Base-by-base conservation (phyloP, 2,797 vertebrate genomes). In the Chaenodraco wilsoni region DNA sequence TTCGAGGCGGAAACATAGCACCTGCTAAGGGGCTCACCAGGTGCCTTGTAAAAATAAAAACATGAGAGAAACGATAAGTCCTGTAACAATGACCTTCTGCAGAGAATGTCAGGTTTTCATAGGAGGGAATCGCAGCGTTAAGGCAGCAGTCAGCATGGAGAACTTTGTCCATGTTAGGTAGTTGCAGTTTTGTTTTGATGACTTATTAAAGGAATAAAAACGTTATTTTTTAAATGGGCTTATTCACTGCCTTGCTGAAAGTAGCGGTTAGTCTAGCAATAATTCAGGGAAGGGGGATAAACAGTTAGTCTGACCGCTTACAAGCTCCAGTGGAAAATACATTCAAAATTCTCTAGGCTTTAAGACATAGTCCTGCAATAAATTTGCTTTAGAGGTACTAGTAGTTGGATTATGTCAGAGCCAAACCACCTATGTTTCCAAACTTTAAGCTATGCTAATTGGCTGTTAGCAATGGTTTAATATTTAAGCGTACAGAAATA, bases 1-100 rank as follows among this genome's bases (percentile, higher is more conserved):
- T 83, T 72, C 43, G 69, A 86, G 69, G 59, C n/a, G 72, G 77
- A 88, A 84, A 82, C 74, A n/a, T 61, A 88, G 76, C 91, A 91
- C 89, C 91, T 91, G 89, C 85, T 78, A 68, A 67, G 62, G 72
- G 81, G 51, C 65, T 74, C 73, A 84, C 64, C 51, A 70, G 68
- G 70, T 76, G 83, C 41, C 84, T 80, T 78, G 74, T 85, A 89
- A 88, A 84, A 84, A 62, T 59, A 73, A 83, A 37, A 88, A 87
- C 65, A 64, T 40, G 82, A 89, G 81, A 84, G 69, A 74, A 65
- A 72, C 9, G 1, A 57, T 46, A 37, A 43, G 58, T 69, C 40
- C 65, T 76, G 63, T 72, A 83, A 84, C 84, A 84, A 68, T 65
- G 51, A 71, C 48, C 49, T 65, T 55, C 64, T 45, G 59, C 58